A percentile compares a stretch with the other conserved stretches of the same genome.
These are phyloP conservation scores for Corythornis leucogaster DNA, from an alignment of 2,797 vertebrate species.

Conservation along the genomic window DNA sequence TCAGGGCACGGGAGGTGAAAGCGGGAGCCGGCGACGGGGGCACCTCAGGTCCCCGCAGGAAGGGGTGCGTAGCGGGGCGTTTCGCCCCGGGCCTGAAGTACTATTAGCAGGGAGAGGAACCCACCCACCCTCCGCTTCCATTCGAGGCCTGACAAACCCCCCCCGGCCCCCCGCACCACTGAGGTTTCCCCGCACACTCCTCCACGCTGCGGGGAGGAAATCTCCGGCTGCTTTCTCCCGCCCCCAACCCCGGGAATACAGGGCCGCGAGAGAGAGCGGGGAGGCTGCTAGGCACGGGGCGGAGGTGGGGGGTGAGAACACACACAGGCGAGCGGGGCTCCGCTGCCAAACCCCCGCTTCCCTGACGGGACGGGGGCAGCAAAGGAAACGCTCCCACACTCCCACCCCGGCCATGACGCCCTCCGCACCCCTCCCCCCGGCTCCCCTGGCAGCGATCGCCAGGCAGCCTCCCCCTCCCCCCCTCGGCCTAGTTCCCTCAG, in stretches of 20 bases:
- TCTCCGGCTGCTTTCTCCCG: not conserved
- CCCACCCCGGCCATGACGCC: not conserved
- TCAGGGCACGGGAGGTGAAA: conserved; percentile 19
- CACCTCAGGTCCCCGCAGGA: not conserved
- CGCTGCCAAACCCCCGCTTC: not conserved
- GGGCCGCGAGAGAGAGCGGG: not conserved
- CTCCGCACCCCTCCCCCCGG: conserved; percentile 22
- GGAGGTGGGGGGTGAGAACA: not conserved
- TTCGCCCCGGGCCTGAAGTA: not conserved
- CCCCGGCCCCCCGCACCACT: not conserved
- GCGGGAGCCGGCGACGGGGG: not conserved
- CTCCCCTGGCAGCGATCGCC: conserved; percentile 17
- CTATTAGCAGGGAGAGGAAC: not conserved
- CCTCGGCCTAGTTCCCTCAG: conserved; percentile 35
- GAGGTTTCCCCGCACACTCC: not conserved
- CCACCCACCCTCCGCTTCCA: not conserved
- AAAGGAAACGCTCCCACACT: not conserved
- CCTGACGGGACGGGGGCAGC: not conserved
- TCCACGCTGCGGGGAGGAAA: not conserved
- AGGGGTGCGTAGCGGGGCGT: not conserved
- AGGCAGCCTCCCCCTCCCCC: conserved; percentile 25
- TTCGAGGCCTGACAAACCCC: not conserved
- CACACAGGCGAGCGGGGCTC: not conserved
- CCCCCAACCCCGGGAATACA: not conserved
- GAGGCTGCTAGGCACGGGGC: not conserved